These are phyloP conservation scores for Channallabes apus DNA, from an alignment of 2,797 vertebrate genomes.

Conservation along the genomic window DNA sequence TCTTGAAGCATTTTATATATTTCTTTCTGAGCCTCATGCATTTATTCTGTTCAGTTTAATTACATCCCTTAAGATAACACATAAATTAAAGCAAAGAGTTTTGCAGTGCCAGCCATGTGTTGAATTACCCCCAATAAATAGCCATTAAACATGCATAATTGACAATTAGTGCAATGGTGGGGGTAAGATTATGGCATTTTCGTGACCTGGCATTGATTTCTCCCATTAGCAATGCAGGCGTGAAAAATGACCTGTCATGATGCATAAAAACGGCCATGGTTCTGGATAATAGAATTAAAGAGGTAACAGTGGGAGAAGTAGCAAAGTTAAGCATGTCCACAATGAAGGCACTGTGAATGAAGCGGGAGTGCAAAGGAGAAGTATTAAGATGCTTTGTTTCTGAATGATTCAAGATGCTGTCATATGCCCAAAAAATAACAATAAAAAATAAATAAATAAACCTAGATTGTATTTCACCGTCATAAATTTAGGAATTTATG, in stretches of 20 bases:
- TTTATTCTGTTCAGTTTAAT: slow-evolving; percentile 61
- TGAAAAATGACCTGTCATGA: slow-evolving; percentile 51
- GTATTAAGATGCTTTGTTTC: background rate
- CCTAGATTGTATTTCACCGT: background rate
- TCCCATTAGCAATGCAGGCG: slow-evolving; percentile 45
- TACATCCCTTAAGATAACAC: slow-evolving; percentile 68
- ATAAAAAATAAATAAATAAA: background rate
- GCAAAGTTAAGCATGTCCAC: slow-evolving; percentile 25
- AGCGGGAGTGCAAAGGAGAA: background rate
- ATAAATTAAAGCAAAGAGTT: slow-evolving; percentile 61
- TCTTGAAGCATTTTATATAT: slow-evolving; percentile 42
- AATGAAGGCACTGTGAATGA: slow-evolving; percentile 29
- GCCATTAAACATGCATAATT: slow-evolving; percentile 68
- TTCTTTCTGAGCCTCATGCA: slow-evolving; percentile 45
- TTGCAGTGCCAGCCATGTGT: slow-evolving; percentile 57
- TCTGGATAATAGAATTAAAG: slow-evolving; percentile 55
- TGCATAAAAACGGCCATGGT: slow-evolving; percentile 46
- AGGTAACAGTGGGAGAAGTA: background rate
- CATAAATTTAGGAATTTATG: background rate
- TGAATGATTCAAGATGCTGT: background rate
- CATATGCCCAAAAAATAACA: background rate
- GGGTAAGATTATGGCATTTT: slow-evolving; percentile 61
- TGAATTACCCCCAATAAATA: slow-evolving; percentile 64
- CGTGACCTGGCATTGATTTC: slow-evolving; percentile 62
- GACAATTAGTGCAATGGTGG: slow-evolving; percentile 62